Evolutionary conservation across 92 coral and sea anemone genomes (phyloP).

Genomic region (Paramuricea clavata): DNA sequence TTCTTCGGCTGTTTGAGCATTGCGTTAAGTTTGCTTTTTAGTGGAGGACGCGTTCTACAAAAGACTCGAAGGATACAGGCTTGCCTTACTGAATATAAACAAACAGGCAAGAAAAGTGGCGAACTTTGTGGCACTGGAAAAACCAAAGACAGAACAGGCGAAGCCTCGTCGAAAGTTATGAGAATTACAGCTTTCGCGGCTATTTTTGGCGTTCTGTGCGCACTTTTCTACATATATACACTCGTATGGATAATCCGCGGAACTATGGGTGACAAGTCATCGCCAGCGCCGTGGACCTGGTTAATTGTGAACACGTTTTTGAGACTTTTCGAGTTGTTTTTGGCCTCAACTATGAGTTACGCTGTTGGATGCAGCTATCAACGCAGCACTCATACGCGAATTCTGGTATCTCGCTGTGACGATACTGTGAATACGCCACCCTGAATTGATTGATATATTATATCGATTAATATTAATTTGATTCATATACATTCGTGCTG

Average conservation of each 20-base stretch:
- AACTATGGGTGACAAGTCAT: neutral
- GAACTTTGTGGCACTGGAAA: neutral
- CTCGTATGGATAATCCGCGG: constrained; percentile 21
- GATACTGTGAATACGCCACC: neutral
- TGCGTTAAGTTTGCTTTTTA: constrained; percentile 15
- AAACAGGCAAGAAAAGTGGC: neutral
- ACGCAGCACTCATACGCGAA: neutral
- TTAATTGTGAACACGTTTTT: constrained; percentile 10
- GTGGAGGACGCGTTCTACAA: constrained; percentile 20
- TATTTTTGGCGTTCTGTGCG: constrained; percentile 22
- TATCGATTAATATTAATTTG: neutral
- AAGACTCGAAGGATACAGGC: neutral
- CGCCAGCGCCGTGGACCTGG: constrained; percentile 32
- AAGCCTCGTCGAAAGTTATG: neutral
- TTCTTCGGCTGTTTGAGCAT: constrained; percentile 23
- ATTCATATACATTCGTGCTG: neutral
- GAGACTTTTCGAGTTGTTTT: constrained; percentile 40
- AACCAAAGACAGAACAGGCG: neutral
- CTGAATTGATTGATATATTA: neutral
- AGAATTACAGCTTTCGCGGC: constrained; percentile 32
- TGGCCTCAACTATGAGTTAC: constrained; percentile 43
- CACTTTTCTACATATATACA: constrained; percentile 21
- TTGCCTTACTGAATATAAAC: neutral
- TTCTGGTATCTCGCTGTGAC: neutral
- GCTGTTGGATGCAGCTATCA: constrained; percentile 29